Base-by-base conservation (phyloP, 2,888 invertebrate genomes). In the Drosophila melanosoma region DNA sequence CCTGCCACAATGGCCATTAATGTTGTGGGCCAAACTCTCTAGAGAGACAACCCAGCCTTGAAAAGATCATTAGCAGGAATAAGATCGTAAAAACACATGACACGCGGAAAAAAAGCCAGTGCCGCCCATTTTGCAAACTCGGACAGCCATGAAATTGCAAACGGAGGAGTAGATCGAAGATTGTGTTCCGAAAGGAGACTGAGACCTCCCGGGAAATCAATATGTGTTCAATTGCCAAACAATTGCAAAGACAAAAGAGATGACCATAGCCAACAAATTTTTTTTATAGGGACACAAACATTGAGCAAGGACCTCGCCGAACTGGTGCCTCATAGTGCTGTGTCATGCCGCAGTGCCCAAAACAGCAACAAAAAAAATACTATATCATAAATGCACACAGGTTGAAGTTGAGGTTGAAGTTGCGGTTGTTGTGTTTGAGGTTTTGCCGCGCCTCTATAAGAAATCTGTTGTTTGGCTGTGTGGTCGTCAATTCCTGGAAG, bases 61-160 rank as follows among this genome's bases (percentile, higher is more conserved):
- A 81, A 84, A 74, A 77, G 83, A 85, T 87, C 85, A 86, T 86
- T 87, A 86, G 81, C 74, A 62, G 85, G 88, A 86, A 86, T 87
- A 84, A 87, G 87, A 87, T 87, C 87, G 87, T 87, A 87, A 87
- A 89, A 84, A 82, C 45, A 73, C 64, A 79, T 87, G 87, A 87
- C 86, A 87, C 82, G 87, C 87, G 82, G 69, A 87, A 84, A 80
- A 73, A 86, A 84, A 53, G 78, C 83, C 61, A 80, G 70, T 72
- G 74, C 81, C 87, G 87, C 87, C 84, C 80, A n/a, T 52, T 58
- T 58, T 42, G 36, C 38, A 36, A 36, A 4, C 38, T 52, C 2
- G 49, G 89, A 88, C 87, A 88, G 75, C 70, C 87, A 82, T 87
- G 89, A 88, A 87, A 87, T 88, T 77, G 87, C 75, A 61, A 68